Base-by-base conservation (phyloP, 64 coral and sea anemone genomes). In the Platygyra sinensis region DNA sequence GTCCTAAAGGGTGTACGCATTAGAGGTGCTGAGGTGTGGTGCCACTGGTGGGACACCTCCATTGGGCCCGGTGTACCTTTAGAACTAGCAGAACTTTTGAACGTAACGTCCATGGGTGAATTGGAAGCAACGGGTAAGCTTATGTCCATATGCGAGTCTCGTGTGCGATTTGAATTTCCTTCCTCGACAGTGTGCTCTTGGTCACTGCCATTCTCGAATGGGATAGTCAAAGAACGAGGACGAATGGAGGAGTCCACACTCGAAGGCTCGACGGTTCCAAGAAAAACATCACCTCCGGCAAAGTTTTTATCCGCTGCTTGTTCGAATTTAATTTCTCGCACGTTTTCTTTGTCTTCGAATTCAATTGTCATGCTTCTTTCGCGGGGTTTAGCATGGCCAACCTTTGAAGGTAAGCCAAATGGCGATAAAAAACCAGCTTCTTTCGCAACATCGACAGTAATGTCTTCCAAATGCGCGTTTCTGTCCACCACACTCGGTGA, bases 1-100 rank as follows among this genome's bases (percentile, higher is more conserved):
- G 97, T 99, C 80, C 94, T 87, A 33, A 95, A 87, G 39, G 94
- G 97, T 7, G 97, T 96, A 61, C 86, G 91, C 24, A 77, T 72
- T 38, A 78, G 57, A 74, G 80, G 71, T 28, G 91, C 77, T 14
- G 82, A 77, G 30, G 91, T 88, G 29, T 88, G 74, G 77, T 89
- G 80, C 72, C 86, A 94, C 71, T 93, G 75, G 22, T 74, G 82
- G 76, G 78, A 94, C 72, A 89, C 62, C 11, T 85, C 81, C 81
- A 85, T 85, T 24, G 19, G 33, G 39, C 36, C 81, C 38, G 81
- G 81, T 25, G 81, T 85, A 36, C 42, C 39, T 39, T 85, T 85
- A 2, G 63, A 85, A 63, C 81, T 85, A 50, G 81, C 62, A 11
- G 38, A 39, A 72, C 81, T 85, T 29, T 85, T 67, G 15, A 85